Percentiles rank a stretch among this genome's conserved stretches.
Evolutionary conservation across 1,140 invertebrate species (phyloP).

Genomic region (Aphelenchoides fujianensis): DNA sequence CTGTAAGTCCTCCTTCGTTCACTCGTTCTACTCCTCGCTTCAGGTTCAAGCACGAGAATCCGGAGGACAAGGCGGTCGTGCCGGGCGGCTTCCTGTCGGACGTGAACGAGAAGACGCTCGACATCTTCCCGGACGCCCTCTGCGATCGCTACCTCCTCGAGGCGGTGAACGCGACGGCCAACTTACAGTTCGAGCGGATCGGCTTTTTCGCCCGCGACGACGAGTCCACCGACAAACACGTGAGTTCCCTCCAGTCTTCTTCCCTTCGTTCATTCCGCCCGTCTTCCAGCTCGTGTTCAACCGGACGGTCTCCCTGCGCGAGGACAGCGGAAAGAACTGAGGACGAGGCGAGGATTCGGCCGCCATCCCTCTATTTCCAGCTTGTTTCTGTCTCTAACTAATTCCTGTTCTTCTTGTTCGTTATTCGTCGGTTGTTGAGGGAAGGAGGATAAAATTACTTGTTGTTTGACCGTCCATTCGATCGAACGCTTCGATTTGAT

Average conservation of each 20-base stretch:
- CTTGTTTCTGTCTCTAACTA: too few species aligned
- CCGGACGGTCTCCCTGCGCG: neutral
- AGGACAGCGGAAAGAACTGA: neutral
- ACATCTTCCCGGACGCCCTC: neutral
- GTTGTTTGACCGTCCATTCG: too few species aligned
- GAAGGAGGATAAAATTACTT: too few species aligned
- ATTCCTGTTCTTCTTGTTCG: too few species aligned
- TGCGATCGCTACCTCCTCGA: neutral
- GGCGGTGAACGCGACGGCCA: too few species aligned
- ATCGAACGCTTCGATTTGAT: too few species aligned
- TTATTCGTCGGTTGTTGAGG: too few species aligned
- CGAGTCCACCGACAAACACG: too few species aligned
- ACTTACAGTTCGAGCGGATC: neutral
- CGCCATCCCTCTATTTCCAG: too few species aligned
- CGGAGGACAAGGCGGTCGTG: neutral
- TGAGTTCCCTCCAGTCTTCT: neutral
- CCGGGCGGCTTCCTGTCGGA: neutral
- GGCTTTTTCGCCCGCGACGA: neutral
- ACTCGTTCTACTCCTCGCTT: too few species aligned
- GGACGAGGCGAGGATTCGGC: too few species aligned
- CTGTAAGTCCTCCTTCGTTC: too few species aligned
- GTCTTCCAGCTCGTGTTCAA: neutral
- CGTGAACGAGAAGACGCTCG: neutral
- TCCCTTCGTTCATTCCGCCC: neutral
- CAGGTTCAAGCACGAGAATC: neutral